These are phyloP conservation scores for Vannuccia rotundouncinata DNA, from an alignment of 2,888 invertebrate species.

Conservation along the genomic window DNA sequence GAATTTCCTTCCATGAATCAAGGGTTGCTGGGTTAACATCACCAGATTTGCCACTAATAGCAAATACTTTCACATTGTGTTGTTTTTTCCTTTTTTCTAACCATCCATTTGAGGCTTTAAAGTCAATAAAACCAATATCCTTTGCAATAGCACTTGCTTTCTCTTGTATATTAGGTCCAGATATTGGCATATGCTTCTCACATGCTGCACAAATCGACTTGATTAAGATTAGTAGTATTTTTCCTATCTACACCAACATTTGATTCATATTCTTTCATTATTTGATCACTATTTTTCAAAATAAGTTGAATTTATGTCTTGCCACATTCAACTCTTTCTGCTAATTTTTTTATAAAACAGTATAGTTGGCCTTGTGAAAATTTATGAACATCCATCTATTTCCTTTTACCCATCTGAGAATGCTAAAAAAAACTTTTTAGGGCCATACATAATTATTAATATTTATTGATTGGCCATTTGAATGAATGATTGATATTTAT, in stretches of 20 bases:
- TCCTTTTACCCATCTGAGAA: no score
- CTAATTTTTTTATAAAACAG: no score
- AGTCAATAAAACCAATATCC: constrained; percentile 11
- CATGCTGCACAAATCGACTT: constrained; percentile 9
- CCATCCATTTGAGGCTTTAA: constrained; percentile 30
- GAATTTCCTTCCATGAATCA: not conserved
- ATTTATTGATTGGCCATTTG: no score
- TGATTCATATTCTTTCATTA: not conserved
- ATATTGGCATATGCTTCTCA: constrained; percentile 1
- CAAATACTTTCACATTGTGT: constrained; percentile 26
- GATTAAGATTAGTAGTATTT: not conserved
- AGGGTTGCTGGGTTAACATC: constrained; percentile 5
- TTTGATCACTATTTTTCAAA: not conserved
- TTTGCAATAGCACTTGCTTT: not conserved
- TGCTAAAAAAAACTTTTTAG: no score
- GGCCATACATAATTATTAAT: no score
- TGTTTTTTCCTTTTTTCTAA: not conserved
- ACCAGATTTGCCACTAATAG: not conserved
- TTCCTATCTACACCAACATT: not conserved
- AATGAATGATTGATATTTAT: no score
- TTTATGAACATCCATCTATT: no score
- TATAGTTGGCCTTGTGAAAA: no score
- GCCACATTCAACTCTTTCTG: no score
- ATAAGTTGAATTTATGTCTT: not conserved
- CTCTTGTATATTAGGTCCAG: not conserved